phyloP scores from a whole-genome alignment of 2,113 vertebrate genomes.

The Aspidoscelis tigris region DNA sequence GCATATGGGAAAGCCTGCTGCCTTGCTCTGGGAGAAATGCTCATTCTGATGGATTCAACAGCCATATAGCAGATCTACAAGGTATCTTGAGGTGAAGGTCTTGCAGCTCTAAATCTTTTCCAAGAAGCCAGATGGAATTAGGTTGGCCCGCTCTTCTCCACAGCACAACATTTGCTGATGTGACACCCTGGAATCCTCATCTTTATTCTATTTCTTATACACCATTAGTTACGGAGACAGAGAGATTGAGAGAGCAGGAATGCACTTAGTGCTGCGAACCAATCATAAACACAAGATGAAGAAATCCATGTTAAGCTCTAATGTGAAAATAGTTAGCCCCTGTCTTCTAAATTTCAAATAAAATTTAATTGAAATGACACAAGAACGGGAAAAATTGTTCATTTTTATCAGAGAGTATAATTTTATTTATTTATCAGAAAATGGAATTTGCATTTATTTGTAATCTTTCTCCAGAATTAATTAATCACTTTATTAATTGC shows the following conservation, averaged over 20 bases:
- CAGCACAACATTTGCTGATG: not conserved
- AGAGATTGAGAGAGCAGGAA: slow-evolving; percentile 7
- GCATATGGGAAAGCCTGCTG: fast-evolving
- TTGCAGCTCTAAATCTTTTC: slow-evolving; percentile 2
- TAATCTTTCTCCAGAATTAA: not conserved
- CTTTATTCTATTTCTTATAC: not conserved
- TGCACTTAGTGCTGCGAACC: not conserved
- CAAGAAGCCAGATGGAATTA: slow-evolving; percentile 1
- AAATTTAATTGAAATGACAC: slow-evolving; percentile 46
- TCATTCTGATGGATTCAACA: fast-evolving
- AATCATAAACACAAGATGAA: slow-evolving; percentile 25
- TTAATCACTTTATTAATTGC: not conserved
- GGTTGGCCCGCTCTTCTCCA: not conserved
- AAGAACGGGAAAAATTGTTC: slow-evolving; percentile 25
- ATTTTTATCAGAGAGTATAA: not conserved
- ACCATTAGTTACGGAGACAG: slow-evolving; percentile 27
- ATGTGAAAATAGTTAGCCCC: slow-evolving; percentile 41
- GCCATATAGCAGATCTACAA: slow-evolving; percentile 26
- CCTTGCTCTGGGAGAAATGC: not conserved
- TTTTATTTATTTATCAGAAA: too few relatives aligned
- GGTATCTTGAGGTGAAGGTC: not conserved
- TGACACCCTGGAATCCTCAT: slow-evolving; percentile 16
- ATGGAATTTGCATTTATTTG: too few relatives aligned
- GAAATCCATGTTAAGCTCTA: slow-evolving; percentile 36
- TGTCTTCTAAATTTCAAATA: slow-evolving; percentile 42